Percentiles rank a stretch among this genome's conserved stretches.
Conservation (phyloP, 2,888 invertebrate genomes). For the Sarcophaga rosellei region DNA sequence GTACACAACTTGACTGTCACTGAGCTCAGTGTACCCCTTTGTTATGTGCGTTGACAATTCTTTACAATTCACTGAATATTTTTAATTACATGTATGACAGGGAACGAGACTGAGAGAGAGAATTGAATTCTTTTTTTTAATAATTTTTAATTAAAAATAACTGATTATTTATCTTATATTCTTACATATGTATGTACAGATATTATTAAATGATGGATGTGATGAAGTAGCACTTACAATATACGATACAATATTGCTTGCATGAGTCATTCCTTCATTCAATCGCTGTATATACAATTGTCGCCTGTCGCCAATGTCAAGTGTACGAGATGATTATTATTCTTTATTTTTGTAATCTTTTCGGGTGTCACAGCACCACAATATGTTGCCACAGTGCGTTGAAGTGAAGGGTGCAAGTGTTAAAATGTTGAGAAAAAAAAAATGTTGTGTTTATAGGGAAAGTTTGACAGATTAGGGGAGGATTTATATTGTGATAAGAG, state of each 20-base stretch:
- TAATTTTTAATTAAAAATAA: conserved; percentile 32
- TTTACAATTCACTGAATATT: conserved; percentile 64
- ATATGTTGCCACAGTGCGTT: too few species aligned
- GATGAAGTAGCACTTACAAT: too few species aligned
- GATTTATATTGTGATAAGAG: too few species aligned
- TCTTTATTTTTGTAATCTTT: not conserved
- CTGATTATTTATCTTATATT: not conserved
- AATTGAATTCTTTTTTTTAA: not conserved
- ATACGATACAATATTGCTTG: not conserved
- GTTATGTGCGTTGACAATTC: conserved; percentile 48
- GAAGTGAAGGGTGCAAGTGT: too few species aligned
- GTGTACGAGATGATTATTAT: conserved; percentile 35
- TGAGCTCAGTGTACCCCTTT: not conserved
- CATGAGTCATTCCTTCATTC: conserved; percentile 21
- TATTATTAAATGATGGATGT: too few species aligned
- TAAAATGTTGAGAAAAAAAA: too few species aligned
- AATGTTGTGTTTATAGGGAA: too few species aligned
- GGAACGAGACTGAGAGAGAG: too few species aligned
- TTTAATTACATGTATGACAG: conserved; percentile 52
- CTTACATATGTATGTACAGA: not conserved
- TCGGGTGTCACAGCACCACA: conserved; percentile 1
- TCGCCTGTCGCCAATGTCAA: conserved; percentile 11
- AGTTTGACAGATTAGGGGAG: too few species aligned
- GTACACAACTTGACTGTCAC: not conserved
- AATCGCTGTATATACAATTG: not conserved